phyloP scores from a whole-genome alignment of 2,888 invertebrate species.

The Parapristionchus giblindavisi region DNA sequence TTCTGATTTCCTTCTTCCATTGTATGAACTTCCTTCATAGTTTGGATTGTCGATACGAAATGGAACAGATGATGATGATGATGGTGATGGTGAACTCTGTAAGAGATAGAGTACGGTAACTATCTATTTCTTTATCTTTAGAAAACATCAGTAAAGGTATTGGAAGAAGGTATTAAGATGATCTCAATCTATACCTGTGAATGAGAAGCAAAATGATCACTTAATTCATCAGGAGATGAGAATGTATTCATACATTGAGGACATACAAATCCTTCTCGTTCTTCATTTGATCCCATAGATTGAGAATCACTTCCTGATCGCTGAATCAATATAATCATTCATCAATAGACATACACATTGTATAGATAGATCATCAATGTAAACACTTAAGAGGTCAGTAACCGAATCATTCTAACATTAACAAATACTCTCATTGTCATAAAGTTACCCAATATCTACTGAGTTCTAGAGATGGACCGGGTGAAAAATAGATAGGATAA shows the following conservation, averaged over 20 bases:
- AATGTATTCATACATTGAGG: slow-evolving; percentile 57
- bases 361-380: too few species aligned
- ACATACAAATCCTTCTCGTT: slow-evolving; percentile 73
- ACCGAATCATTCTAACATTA: too few species aligned
- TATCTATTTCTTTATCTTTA: neutral
- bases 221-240: slow-evolving; percentile 50
- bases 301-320: slow-evolving; percentile 24
- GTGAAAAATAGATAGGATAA: slow-evolving; percentile 3
- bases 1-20: slow-evolving; percentile 27
- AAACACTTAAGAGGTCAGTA: too few species aligned
- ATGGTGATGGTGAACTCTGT: neutral
- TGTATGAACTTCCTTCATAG: slow-evolving; percentile 24
- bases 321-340: neutral
- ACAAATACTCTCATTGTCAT: too few species aligned
- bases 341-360: too few species aligned
- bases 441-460: too few species aligned
- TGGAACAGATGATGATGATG: neutral
- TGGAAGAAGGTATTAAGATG: too few species aligned
- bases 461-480: too few species aligned
- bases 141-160: too few species aligned
- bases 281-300: slow-evolving; percentile 27
- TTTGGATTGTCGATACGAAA: slow-evolving; percentile 39
- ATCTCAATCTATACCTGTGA: slow-evolving; percentile 43
- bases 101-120: neutral
- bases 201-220: slow-evolving; percentile 52